Evolutionary conservation across 2,797 vertebrate genomes (phyloP).

Genomic region (Triplophysa yarkandensis): DNA sequence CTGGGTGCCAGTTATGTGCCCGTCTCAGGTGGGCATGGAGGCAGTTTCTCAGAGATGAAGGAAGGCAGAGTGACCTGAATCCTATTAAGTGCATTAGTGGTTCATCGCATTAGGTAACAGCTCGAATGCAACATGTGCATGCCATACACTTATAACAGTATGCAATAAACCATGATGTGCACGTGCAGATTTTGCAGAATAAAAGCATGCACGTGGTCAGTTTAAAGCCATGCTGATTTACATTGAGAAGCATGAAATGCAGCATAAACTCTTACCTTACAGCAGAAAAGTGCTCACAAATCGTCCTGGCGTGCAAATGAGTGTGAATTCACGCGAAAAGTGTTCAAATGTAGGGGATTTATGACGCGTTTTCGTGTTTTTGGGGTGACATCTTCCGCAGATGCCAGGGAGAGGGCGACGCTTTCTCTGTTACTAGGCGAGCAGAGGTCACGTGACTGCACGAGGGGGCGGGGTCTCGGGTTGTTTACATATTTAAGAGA

Average conservation of each 20-base stretch:
- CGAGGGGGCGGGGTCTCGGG: conserved; percentile 2
- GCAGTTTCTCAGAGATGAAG: conserved; percentile 9
- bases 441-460: conserved; percentile 64
- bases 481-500: no score
- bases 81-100: conserved; percentile 57
- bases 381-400: neutral
- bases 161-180: conserved; percentile 8
- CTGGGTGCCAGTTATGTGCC: conserved; percentile 29
- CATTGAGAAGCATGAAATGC: no score
- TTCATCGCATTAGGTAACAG: conserved; percentile 54
- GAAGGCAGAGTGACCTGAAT: conserved; percentile 47
- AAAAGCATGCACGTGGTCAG: neutral
- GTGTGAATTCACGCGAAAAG: neutral
- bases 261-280: conserved; percentile 19
- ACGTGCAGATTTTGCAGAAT: no score
- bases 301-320: neutral
- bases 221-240: neutral
- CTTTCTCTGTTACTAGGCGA: conserved; percentile 46
- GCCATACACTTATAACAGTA: neutral
- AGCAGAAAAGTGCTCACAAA: neutral
- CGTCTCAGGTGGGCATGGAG: conserved; percentile 18
- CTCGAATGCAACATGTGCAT: conserved; percentile 28
- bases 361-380: neutral
- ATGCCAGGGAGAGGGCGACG: conserved; percentile 33
- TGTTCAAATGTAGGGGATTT: neutral